Evolutionary conservation across 2,888 invertebrate species (phyloP).

Genomic region (Plebejus anna): DNA sequence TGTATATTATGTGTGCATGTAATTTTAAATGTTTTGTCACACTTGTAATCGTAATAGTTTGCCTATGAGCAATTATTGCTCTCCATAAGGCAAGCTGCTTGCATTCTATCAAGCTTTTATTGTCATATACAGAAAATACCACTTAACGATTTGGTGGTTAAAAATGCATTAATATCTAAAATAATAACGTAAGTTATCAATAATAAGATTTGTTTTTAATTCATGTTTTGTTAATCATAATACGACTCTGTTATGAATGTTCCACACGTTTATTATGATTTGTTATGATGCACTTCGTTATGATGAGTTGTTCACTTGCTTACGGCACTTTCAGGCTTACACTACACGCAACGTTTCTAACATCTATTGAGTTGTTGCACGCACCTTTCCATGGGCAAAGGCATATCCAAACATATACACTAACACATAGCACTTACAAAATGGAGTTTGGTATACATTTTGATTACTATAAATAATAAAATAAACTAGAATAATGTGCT

Average conservation of each 20-base stretch:
- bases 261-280: constrained; percentile 19
- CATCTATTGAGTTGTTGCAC: not conserved
- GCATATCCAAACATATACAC: not conserved
- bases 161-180: no score
- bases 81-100: no score
- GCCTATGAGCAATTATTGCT: no score
- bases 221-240: not conserved
- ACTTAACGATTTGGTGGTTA: no score
- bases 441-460: not conserved
- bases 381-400: not conserved
- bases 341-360: constrained; percentile 7
- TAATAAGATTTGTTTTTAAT: not conserved
- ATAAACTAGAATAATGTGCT: not conserved
- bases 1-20: no score
- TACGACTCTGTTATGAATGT: constrained; percentile 7
- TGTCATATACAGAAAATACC: no score
- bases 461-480: not conserved
- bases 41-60: no score
- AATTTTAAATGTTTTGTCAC: no score
- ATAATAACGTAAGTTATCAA: no score
- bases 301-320: constrained; percentile 22
- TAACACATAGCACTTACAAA: not conserved
- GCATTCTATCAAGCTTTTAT: no score
- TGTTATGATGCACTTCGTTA: constrained; percentile 22
- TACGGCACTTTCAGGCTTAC: constrained; percentile 4